Evolutionary conservation across 2,888 invertebrate genomes (phyloP), one percentile per base, ranked within the genome.

Genomic region (Drosophila nr. perissopoda): DNA sequence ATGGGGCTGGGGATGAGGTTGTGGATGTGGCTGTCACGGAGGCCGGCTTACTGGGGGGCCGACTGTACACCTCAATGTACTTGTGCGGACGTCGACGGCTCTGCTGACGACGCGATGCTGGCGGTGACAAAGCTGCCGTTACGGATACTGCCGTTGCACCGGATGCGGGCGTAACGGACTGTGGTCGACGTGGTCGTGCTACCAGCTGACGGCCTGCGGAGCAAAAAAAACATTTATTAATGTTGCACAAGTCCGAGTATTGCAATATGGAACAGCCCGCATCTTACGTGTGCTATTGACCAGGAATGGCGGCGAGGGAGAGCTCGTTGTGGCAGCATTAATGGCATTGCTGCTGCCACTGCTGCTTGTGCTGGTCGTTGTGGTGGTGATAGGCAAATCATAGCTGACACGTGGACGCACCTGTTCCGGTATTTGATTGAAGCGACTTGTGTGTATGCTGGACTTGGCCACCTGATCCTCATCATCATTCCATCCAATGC

Each of bases 391-490:
- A 57, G 66, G 57, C 31, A 67, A n/a, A 8, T 74, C 74, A 40
- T 80, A 90, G 33, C 76, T 88, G 53, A 77, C 76, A 34, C 76
- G 77, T 59, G 56, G 78, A 63, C 77, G 71, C 66, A 53, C 75
- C 33, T 78, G 74, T 21, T 90, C 89, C 51, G 86, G 83, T 51
- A 93, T 91, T 78, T 92, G 92, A 82, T 93, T 92, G 72, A 91
- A 91, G 61, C 87, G 90, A 52, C 89, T 91, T 38, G 92, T 91
- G 52, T 92, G 92, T 59, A 92, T 90, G 76, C 92, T 93, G 7
- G 93, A 92, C 72, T 91, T 92, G 64, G 92, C 92, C 60, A 92
- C 89, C 85, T 93, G 93, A 78, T 93, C 93, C 29, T 80, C 86
- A 27, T 80, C 86, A 25, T 86, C 73, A n/a, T n/a, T 56, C n/a